These are phyloP conservation scores for Papilio xuthus DNA, from an alignment of 1,140 invertebrate species.

Conservation along the genomic window DNA sequence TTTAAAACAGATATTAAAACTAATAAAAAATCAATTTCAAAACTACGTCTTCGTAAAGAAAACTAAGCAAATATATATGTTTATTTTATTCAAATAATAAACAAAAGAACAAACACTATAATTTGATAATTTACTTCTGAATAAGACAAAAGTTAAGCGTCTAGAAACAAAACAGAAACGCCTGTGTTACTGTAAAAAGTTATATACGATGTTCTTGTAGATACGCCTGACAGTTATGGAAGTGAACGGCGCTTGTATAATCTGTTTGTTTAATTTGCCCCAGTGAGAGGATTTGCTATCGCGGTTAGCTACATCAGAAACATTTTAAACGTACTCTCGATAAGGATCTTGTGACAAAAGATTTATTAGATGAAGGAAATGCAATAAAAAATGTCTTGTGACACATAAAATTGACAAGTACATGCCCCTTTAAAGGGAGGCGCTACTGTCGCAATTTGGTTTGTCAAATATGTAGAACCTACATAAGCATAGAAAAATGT, in stretches of 20 bases:
- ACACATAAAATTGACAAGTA: too few relatives aligned
- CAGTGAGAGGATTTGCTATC: background rate
- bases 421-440: too few relatives aligned
- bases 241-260: background rate
- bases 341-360: too few relatives aligned
- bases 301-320: background rate
- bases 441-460: too few relatives aligned
- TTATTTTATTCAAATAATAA: background rate
- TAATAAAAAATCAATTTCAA: too few relatives aligned
- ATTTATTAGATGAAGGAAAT: too few relatives aligned
- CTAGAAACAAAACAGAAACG: slow-evolving; percentile 12
- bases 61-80: background rate
- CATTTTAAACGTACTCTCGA: too few relatives aligned
- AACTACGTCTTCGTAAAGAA: background rate
- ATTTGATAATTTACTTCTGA: background rate
- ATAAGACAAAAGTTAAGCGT: background rate
- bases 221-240: background rate
- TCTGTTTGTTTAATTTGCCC: background rate
- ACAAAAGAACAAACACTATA: background rate
- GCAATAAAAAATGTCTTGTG: too few relatives aligned
- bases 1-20: too few relatives aligned
- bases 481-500: too few relatives aligned
- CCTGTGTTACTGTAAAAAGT: background rate
- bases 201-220: background rate
- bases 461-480: too few relatives aligned